Base-by-base conservation (phyloP, 1,140 invertebrate genomes). In the Cherax destructor region DNA sequence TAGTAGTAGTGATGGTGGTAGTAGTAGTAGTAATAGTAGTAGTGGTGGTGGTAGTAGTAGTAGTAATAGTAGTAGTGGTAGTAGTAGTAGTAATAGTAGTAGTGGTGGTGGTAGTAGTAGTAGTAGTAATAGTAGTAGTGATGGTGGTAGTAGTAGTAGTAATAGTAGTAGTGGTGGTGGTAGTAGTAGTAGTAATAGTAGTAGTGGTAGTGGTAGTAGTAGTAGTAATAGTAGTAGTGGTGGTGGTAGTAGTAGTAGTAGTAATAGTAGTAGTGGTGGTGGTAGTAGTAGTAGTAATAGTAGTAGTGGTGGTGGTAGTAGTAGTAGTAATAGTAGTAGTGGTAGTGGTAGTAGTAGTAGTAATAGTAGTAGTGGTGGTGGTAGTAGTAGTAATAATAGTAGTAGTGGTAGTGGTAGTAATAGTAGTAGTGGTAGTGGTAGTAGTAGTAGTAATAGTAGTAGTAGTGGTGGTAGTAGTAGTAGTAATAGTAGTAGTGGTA, bases 101-200 rank as follows among this genome's bases (percentile, higher is more conserved):
- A 69, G 65, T 69, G 65, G 65, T 69, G n/a, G 65, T 69, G n/a
- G 65, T 69, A 69, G 65, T 69, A 69, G 65, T 69, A 69, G 65
- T 69, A 69, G 65, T 69, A 69, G 65, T 69, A 69, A n/a, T 69
- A 69, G 65, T 69, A 69, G 65, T 13, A 69, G 65, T 69, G n/a
- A n/a, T 69, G 24, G 77, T 78, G 24, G 77, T 78, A 41, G 77
- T 78, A 78, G 77, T 78, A 78, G 77, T 78, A 78, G 77, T 78
- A 78, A 24, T 78, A 78, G 77, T 78, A 78, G 77, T 78, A 41
- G 77, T 78, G 24, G n/a, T n/a, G n/a, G n/a, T n/a, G n/a, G n/a
- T n/a, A 41, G 30, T 41, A 41, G 30, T 41, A 41, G 30, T 41
- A 41, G 30, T 69, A 69, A 3, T 69, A 69, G 65, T 69, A 69